A percentile compares a stretch with the other conserved stretches of the same genome.
Evolutionary conservation across 2,113 vertebrate species (phyloP).

Genomic region (Coryphaenoides rupestris): DNA sequence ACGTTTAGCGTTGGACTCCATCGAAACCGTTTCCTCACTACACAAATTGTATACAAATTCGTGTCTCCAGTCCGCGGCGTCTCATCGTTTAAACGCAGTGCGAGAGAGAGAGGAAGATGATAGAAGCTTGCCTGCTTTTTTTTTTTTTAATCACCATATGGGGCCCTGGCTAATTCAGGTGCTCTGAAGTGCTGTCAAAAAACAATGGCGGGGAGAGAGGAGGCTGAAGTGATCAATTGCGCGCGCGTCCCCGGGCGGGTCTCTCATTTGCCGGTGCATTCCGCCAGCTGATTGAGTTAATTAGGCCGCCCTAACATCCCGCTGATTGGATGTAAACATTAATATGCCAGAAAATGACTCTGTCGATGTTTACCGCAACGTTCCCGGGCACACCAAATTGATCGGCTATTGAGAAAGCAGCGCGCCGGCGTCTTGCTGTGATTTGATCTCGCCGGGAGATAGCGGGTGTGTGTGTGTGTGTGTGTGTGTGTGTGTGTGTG

Average conservation of each 20-base stretch:
- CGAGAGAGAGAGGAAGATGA: slow-evolving; percentile 22
- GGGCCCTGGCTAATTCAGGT: slow-evolving; percentile 61
- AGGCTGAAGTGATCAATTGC: slow-evolving; percentile 72
- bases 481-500: too few relatives aligned
- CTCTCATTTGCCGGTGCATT: slow-evolving; percentile 68
- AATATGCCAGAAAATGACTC: slow-evolving; percentile 77
- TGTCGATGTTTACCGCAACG: slow-evolving; percentile 63
- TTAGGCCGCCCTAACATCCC: slow-evolving; percentile 65
- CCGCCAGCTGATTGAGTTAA: slow-evolving; percentile 73
- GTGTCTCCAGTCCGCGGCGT: slow-evolving; percentile 3
- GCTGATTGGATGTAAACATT: slow-evolving; percentile 78
- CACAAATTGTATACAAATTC: slow-evolving; percentile 32
- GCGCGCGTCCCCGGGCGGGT: slow-evolving; percentile 58
- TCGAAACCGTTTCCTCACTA: slow-evolving; percentile 22
- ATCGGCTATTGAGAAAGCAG: slow-evolving; percentile 58
- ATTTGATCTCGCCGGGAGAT: slow-evolving; percentile 60
- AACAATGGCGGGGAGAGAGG: slow-evolving; percentile 68
- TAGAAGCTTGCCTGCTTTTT: slow-evolving; percentile 34
- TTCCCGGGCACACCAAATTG: slow-evolving; percentile 66
- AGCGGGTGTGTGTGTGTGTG: too few relatives aligned
- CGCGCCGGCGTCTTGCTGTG: slow-evolving; percentile 23
- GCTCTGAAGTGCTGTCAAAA: slow-evolving; percentile 73
- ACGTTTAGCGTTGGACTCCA: background rate
- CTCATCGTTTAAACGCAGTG: slow-evolving; percentile 28
- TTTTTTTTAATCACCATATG: slow-evolving; percentile 68